phyloP scores from a whole-genome alignment of 2,888 invertebrate species.

The Lasioglossum calceatum region DNA sequence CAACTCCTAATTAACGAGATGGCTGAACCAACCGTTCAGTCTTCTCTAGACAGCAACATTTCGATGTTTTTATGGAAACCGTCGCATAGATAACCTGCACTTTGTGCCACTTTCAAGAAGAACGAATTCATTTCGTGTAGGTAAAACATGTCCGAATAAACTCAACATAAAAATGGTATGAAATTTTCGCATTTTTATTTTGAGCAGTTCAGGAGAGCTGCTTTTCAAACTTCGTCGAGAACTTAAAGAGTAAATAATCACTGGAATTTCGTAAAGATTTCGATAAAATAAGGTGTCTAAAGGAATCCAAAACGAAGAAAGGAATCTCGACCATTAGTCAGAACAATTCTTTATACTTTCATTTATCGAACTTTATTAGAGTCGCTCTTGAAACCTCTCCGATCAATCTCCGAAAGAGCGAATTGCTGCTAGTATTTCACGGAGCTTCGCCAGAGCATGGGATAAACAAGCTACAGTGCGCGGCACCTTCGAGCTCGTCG shows the following conservation, averaged over 20 bases:
- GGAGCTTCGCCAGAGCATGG: not conserved
- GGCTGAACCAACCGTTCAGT: not conserved
- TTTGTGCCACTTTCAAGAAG: not conserved
- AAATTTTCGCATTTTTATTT: not conserved
- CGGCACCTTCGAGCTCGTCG: not conserved
- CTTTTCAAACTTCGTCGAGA: not conserved
- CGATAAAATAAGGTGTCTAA: not conserved
- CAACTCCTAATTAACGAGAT: not conserved
- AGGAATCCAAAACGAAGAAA: not conserved
- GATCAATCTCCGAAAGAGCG: not conserved
- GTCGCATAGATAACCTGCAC: not conserved
- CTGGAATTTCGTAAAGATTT: not conserved
- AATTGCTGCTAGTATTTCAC: not conserved
- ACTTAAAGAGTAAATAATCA: not conserved
- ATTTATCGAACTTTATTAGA: not conserved
- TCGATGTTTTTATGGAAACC: not conserved
- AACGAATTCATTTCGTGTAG: not conserved
- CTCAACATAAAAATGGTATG: not conserved
- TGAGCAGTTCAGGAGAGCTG: not conserved
- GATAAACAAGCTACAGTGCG: not conserved
- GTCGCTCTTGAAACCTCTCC: not conserved
- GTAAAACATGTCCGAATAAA: not conserved
- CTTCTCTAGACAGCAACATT: not conserved
- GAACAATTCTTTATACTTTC: not conserved
- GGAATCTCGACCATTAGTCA: not conserved